phyloP scores from a whole-genome alignment of 2,113 vertebrate species.

The Rynchops niger region DNA sequence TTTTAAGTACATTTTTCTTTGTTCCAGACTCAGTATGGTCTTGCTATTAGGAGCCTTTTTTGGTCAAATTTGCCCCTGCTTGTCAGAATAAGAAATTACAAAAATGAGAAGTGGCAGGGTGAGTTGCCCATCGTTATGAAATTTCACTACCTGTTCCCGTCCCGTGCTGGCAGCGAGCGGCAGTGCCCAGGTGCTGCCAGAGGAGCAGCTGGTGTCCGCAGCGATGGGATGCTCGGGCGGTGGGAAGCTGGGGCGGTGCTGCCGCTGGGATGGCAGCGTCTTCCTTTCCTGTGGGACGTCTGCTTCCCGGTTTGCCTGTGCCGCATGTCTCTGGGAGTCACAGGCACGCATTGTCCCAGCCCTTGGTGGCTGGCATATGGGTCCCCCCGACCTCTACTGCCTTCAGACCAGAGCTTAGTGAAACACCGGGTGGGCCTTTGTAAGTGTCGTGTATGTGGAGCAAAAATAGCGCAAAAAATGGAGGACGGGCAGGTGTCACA shows the following conservation, averaged over 20 bases:
- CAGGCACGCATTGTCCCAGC: rapidly evolving
- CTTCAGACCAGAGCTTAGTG: neutral
- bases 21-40: neutral
- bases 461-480: neutral
- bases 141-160: neutral
- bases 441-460: neutral
- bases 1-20: neutral
- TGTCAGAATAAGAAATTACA: neutral
- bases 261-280: rapidly evolving
- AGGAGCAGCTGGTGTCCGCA: neutral
- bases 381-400: neutral
- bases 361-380: rapidly evolving
- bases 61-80: neutral
- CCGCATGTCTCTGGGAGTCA: rapidly evolving
- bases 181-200: neutral
- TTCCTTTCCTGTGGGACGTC: neutral
- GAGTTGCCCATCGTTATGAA: neutral
- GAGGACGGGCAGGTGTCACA: neutral
- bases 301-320: rapidly evolving
- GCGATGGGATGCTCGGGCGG: rapidly evolving
- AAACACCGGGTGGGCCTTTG: neutral
- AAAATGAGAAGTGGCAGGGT: neutral
- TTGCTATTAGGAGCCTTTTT: neutral
- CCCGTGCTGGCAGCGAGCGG: rapidly evolving
- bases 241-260: neutral